Evolutionary conservation across 2,113 vertebrate species (phyloP), one percentile per base, ranked within the genome.

Genomic region (Accipiter virgatus): DNA sequence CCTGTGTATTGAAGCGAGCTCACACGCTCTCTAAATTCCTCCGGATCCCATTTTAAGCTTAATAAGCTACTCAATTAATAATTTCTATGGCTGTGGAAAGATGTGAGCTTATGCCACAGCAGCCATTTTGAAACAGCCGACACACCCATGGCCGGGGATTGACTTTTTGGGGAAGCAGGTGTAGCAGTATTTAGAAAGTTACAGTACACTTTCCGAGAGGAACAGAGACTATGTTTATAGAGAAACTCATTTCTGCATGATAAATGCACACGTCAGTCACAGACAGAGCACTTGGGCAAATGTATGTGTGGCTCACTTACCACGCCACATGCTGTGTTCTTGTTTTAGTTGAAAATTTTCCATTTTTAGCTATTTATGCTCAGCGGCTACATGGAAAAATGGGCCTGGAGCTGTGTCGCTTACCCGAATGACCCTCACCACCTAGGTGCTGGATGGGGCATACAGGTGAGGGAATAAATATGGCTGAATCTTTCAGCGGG

Each of bases 101-200:
- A 53, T 23, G 52, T 34, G 66, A 55, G 34, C 0, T 78, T 36
- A 42, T 36, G 52, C 22, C 26, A 42, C 42, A 63, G 40, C 29
- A 84, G 61, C 22, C 25, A 5, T 61, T 84, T 91, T 70, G 31
- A 94, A 84, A 85, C 34, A 68, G 55, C 72, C 6, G 1, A 59
- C 11, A 74, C 23, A 58, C 12, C 38, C 0, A 0, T 61, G 48
- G 42, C 0, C 2, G 40, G 26, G 13, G 47, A 71, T 17, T 2
- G 11, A 61, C 29, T 52, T 87, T 62, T 81, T 58, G n/a, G 50
- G 55, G 45, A 55, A 73, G n/a, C n/a, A 77, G 25, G 42, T 86
- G 34, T 22, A 86, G 18, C 32, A 42, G 43, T n/a, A 42, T 47
- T 78, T 73, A 23, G 40, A 78, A 91, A 85, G 48, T 34, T 45